Percentiles rank a stretch among this genome's conserved stretches.
Evolutionary conservation across 2,888 invertebrate species (phyloP).

Genomic region (Atethmia centrago): DNA sequence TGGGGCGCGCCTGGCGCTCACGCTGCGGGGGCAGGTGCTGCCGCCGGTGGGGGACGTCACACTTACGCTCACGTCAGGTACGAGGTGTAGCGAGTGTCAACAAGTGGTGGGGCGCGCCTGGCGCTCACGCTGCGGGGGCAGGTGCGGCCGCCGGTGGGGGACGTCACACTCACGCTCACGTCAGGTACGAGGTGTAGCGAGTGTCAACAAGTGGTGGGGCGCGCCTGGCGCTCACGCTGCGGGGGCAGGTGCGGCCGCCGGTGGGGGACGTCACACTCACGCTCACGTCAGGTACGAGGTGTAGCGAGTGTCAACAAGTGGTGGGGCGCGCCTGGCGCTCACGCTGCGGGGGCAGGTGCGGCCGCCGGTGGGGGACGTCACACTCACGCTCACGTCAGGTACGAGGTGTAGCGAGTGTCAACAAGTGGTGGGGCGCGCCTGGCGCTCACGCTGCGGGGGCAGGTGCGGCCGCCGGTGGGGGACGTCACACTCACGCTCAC

Average conservation of each 20-base stretch:
- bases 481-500: slow-evolving; percentile 90
- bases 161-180: slow-evolving; percentile 89
- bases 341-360: slow-evolving; percentile 91
- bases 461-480: slow-evolving; percentile 92
- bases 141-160: slow-evolving; percentile 92
- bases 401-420: no score
- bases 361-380: slow-evolving; percentile 92
- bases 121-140: slow-evolving; percentile 93
- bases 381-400: slow-evolving; percentile 85
- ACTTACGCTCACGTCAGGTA: slow-evolving; percentile 83
- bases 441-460: slow-evolving; percentile 93
- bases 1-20: slow-evolving; percentile 92
- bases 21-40: slow-evolving; percentile 91
- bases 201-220: no score
- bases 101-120: no score
- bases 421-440: no score
- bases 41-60: slow-evolving; percentile 92
- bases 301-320: no score
- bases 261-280: slow-evolving; percentile 91
- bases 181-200: slow-evolving; percentile 36
- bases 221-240: slow-evolving; percentile 91
- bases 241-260: slow-evolving; percentile 92
- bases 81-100: no score
- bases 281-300: slow-evolving; percentile 71
- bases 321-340: slow-evolving; percentile 92